These are phyloP conservation scores for Addax nasomaculatus DNA, from an alignment of 2,113 vertebrate genomes.

Conservation along the genomic window DNA sequence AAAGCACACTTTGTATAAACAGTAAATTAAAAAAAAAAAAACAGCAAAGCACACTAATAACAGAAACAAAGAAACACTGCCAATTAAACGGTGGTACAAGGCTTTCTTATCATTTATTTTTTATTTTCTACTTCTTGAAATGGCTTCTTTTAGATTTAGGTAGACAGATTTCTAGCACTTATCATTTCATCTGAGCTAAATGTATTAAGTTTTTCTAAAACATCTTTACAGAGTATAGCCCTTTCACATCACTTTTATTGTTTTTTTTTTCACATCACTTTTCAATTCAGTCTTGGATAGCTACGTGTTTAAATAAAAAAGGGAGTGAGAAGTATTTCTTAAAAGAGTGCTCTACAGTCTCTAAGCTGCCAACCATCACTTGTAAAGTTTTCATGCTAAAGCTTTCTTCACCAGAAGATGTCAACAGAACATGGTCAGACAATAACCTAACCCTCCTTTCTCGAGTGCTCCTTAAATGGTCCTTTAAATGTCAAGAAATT, in stretches of 20 bases:
- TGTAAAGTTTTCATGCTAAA: not conserved
- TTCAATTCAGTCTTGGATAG: not conserved
- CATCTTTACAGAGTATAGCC: not conserved
- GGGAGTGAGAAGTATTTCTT: not conserved
- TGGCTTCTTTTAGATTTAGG: not conserved
- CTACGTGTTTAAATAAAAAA: not conserved
- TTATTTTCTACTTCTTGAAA: not conserved
- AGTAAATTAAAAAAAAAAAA: not conserved
- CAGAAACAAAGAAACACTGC: not conserved
- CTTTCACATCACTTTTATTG: not conserved
- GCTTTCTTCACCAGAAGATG: not conserved
- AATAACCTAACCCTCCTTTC: not conserved
- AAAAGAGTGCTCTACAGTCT: not conserved
- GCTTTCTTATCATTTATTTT: not conserved
- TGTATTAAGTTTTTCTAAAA: not conserved
- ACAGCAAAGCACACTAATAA: constrained; percentile 4
- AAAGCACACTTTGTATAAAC: not conserved
- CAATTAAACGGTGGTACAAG: not conserved
- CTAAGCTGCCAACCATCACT: not conserved
- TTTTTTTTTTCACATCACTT: not conserved
- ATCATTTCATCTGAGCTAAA: not conserved
- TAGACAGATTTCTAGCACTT: not conserved
- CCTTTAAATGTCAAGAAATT: not conserved
- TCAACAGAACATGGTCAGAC: not conserved
- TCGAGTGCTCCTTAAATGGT: not conserved